phyloP scores from a whole-genome alignment of 2,113 vertebrate genomes.

The Ochotona princeps region DNA sequence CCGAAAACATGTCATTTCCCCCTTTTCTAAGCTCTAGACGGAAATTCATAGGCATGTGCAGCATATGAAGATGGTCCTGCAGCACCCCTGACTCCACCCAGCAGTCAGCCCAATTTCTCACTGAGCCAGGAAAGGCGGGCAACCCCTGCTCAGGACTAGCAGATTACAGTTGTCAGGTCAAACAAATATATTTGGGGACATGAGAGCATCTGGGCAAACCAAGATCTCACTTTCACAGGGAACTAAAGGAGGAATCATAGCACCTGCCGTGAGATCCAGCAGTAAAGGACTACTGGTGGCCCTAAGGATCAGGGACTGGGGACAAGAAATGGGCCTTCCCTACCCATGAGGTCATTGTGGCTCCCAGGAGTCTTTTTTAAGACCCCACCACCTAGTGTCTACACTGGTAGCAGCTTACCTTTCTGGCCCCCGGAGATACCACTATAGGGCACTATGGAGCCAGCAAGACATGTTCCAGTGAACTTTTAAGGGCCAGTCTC shows the following conservation, averaged over 20 bases:
- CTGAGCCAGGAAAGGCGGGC: neutral
- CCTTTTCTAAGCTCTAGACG: neutral
- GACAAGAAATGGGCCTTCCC: neutral
- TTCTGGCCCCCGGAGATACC: neutral
- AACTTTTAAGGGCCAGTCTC: too few species aligned
- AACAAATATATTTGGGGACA: neutral
- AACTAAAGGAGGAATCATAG: neutral
- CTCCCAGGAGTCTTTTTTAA: neutral
- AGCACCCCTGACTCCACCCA: neutral
- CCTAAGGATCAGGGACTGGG: accelerated
- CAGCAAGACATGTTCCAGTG: too few species aligned
- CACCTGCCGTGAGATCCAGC: neutral
- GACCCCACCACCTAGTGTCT: neutral
- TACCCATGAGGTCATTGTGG: neutral
- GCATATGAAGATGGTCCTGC: too few species aligned
- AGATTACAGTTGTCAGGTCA: neutral
- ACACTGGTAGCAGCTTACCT: neutral
- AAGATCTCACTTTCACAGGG: neutral
- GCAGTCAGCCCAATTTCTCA: neutral
- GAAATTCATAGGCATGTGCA: neutral
- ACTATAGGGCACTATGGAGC: neutral
- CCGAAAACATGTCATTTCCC: neutral
- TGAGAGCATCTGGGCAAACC: neutral
- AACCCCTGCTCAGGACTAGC: neutral
- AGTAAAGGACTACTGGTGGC: neutral